Evolutionary conservation across 2,797 vertebrate species (phyloP).

Genomic region (Syncerus caffer): DNA sequence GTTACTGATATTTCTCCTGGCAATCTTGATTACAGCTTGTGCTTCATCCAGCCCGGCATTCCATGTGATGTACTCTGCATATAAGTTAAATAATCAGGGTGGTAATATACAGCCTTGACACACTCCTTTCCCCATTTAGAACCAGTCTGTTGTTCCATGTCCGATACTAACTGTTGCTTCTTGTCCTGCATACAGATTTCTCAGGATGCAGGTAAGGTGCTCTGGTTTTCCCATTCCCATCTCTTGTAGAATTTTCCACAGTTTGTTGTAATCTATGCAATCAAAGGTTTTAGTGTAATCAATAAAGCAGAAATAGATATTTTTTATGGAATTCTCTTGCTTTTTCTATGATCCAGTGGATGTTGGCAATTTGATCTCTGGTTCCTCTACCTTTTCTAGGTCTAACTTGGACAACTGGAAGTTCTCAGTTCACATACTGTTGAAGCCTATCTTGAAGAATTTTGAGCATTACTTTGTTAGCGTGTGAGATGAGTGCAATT

Average conservation of each 20-base stretch:
- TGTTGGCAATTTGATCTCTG: neutral
- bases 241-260: neutral
- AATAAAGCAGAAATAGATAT: neutral
- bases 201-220: neutral
- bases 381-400: neutral
- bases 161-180: rapidly evolving
- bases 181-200: neutral
- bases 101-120: neutral
- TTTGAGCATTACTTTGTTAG: neutral
- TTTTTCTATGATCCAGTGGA: neutral
- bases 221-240: neutral
- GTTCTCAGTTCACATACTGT: rapidly evolving
- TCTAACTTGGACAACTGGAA: neutral
- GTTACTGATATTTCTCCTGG: neutral
- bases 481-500: neutral
- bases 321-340: neutral
- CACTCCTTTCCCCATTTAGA: neutral
- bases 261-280: neutral
- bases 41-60: neutral
- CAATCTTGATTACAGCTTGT: neutral
- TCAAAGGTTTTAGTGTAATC: neutral
- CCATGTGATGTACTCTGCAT: neutral
- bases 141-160: neutral
- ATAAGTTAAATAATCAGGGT: neutral
- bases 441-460: neutral